Percentiles rank a stretch among this genome's conserved stretches.
Evolutionary conservation across 2,797 vertebrate species (phyloP).

Genomic region (Anableps anableps): DNA sequence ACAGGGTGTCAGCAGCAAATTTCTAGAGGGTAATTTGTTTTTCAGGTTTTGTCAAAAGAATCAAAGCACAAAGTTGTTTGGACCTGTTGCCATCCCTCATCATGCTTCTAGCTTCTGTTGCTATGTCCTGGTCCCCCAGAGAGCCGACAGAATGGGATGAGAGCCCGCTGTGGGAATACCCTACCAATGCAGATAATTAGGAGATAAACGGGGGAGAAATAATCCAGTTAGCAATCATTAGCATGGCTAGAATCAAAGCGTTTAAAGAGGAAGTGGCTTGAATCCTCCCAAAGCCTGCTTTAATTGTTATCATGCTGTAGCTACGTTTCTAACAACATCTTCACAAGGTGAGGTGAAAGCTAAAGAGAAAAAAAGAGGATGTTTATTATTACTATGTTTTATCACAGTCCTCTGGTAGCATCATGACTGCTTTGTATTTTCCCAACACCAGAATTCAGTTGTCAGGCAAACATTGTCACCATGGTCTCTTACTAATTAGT

Average conservation of each 20-base stretch:
- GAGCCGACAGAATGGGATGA: constrained; percentile 23
- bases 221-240: constrained; percentile 74
- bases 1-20: not conserved
- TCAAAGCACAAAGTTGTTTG: constrained; percentile 26
- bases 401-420: not conserved
- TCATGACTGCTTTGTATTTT: not conserved
- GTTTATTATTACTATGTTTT: not conserved
- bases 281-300: constrained; percentile 43
- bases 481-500: not conserved
- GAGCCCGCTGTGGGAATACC: constrained; percentile 41
- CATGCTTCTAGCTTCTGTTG: constrained; percentile 33
- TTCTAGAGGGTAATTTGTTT: not conserved
- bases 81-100: constrained; percentile 26
- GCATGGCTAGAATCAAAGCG: constrained; percentile 43
- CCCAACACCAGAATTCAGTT: not conserved
- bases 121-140: constrained; percentile 28
- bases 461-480: not conserved
- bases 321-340: constrained; percentile 46
- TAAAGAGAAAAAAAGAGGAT: not conserved
- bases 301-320: constrained; percentile 31
- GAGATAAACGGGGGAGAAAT: constrained; percentile 72
- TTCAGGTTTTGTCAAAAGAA: constrained; percentile 29
- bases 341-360: constrained; percentile 50
- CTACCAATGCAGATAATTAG: constrained; percentile 69
- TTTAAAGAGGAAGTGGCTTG: constrained; percentile 53